Conservation (phyloP, 2,797 vertebrate genomes). For the Bradypodion ventrale region DNA sequence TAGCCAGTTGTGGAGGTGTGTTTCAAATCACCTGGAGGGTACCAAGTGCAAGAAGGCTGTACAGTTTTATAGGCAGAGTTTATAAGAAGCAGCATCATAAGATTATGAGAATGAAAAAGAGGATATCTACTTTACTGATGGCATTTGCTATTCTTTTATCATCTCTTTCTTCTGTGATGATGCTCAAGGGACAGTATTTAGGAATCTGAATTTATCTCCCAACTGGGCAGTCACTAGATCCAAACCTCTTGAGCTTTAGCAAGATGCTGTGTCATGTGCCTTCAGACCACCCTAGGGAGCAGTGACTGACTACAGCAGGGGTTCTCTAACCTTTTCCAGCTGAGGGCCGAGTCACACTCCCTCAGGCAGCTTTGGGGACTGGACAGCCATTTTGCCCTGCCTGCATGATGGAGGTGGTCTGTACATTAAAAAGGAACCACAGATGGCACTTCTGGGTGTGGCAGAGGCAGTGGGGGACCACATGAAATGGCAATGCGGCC, state of each 20-base stretch:
- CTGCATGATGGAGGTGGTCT: too few species aligned
- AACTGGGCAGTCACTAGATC: not conserved
- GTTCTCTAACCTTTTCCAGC: too few species aligned
- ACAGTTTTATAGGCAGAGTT: not conserved
- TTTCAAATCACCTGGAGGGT: not conserved
- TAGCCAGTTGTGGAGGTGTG: not conserved
- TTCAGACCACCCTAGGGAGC: not conserved
- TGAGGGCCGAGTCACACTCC: too few species aligned
- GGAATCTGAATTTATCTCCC: not conserved
- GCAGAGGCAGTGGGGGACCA: too few species aligned
- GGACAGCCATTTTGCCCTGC: too few species aligned
- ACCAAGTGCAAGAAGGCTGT: not conserved
- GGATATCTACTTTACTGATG: not conserved
- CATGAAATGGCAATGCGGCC: too few species aligned
- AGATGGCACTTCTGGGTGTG: too few species aligned
- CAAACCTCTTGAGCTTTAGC: not conserved
- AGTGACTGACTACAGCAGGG: not conserved
- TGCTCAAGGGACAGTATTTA: not conserved
- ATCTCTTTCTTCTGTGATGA: not conserved
- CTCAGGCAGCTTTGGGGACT: too few species aligned
- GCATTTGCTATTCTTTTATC: not conserved
- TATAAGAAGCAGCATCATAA: not conserved
- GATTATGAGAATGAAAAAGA: not conserved
- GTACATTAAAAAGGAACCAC: too few species aligned
- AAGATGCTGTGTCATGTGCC: not conserved